Evolutionary conservation across 1,140 invertebrate species (phyloP).

Genomic region (Bicyclus anynana): DNA sequence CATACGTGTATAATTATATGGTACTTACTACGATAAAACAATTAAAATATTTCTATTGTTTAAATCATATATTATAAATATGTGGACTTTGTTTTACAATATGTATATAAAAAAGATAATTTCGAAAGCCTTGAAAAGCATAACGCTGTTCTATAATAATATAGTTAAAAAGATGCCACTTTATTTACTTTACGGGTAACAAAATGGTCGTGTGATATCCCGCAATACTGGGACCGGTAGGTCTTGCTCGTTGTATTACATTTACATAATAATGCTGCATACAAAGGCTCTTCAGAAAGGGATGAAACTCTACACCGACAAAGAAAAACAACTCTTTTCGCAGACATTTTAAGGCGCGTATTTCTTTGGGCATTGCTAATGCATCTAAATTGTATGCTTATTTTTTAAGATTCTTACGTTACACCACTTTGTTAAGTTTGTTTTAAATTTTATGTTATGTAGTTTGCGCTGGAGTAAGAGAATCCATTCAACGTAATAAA

Average conservation of each 20-base stretch:
- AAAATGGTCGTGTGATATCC: conserved; percentile 50
- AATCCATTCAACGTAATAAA: no score
- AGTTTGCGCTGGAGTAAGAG: neutral
- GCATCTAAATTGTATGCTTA: neutral
- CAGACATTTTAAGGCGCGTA: neutral
- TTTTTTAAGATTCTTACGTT: conserved; percentile 4
- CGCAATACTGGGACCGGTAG: conserved; percentile 35
- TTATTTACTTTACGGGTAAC: conserved; percentile 27
- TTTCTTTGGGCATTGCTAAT: neutral
- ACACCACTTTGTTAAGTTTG: conserved; percentile 1
- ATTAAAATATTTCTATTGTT: no score
- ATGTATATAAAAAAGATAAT: no score
- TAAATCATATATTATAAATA: no score
- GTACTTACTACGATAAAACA: no score
- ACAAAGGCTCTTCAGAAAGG: conserved; percentile 53
- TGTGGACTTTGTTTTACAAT: no score
- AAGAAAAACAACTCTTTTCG: conserved; percentile 46
- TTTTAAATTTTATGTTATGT: neutral
- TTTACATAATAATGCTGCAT: conserved; percentile 67
- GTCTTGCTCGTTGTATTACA: conserved; percentile 52
- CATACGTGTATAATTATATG: no score
- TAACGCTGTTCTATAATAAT: no score
- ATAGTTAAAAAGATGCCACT: neutral
- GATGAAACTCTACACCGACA: conserved; percentile 36
- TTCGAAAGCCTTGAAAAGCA: no score